A percentile compares a stretch with the other conserved stretches of the same genome.
phyloP scores from a whole-genome alignment of 2,113 vertebrate species.

The Pluvialis apricaria region DNA sequence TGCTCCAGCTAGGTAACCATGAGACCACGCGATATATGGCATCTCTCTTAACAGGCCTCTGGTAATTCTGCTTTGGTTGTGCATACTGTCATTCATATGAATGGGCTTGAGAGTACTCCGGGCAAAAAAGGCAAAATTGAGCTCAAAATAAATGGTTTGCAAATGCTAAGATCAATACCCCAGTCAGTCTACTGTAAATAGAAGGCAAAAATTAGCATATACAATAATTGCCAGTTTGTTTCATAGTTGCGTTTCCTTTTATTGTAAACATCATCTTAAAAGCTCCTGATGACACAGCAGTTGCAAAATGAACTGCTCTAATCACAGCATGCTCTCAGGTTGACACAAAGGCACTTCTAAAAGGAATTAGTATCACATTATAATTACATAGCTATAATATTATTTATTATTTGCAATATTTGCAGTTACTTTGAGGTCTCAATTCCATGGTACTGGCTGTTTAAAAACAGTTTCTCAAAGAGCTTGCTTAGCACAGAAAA shows the following conservation, averaged over 20 bases:
- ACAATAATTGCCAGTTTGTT: conserved; percentile 31
- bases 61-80: not conserved
- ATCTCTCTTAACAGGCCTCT: not conserved
- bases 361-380: conserved; percentile 50
- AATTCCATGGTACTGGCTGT: not conserved
- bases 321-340: conserved; percentile 54
- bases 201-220: conserved; percentile 32
- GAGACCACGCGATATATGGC: accelerated
- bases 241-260: conserved; percentile 17
- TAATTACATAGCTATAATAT: conserved; percentile 46
- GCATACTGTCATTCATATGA: not conserved
- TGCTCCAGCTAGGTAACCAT: not conserved
- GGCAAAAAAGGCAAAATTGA: not conserved
- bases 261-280: conserved; percentile 49
- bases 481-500: conserved; percentile 17
- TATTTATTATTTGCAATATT: conserved; percentile 11
- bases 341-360: conserved; percentile 52
- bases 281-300: conserved; percentile 62
- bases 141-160: not conserved
- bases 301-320: conserved; percentile 33
- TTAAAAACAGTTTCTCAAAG: not conserved
- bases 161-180: not conserved
- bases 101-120: not conserved
- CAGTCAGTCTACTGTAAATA: not conserved
- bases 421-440: not conserved